Base-by-base conservation (phyloP, 2,113 vertebrate species). In the Anoura caudifer region DNA sequence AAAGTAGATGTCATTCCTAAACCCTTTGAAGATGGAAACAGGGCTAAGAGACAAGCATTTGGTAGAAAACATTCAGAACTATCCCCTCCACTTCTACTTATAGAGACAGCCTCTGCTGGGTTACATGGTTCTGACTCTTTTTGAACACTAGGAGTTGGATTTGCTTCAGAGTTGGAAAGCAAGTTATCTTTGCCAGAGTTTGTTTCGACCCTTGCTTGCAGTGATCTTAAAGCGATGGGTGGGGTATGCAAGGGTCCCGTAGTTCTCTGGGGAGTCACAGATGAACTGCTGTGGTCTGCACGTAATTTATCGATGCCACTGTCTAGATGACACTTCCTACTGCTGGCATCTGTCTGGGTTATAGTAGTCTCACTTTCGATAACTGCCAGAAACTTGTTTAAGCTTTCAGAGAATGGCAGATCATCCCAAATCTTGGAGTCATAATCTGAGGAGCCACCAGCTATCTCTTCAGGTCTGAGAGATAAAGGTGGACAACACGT, bases 361-460 rank as follows among this genome's bases (percentile, higher is more conserved):
- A 79, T 0, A 92, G 69, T 1, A 45, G 75, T 95, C 22, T 95
- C 73, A 9, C 59, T 89, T 96, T 99, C 98, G 22, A 98, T 33
- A 95, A 86, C 97, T 92, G 89, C 98, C 96, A 99, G 97, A 97
- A 99, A 98, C 43, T 98, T 97, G 92, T 98, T 96, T 15, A 99
- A 96, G 92, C 98, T 99, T 98, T 99, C 99, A 17, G 98, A 99
- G 76, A 99, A 97, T 0, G 98, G 98, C 19, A 99, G 95, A 4
- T 99, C 98, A 94, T 98, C 98, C 98, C 99, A 99, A 84, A 98
- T 72, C 77, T 90, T 0, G 1, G 96, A 70, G 26, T 96, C 97
- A 61, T 24, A 83, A 4, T 33, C 52, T 89, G 87, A 95, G 93
- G 95, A 96, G n/a, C 6, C 65, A 92, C 13, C 56, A 86, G 75